Evolutionary conservation across 2,113 vertebrate species (phyloP).

Genomic region (Gobius niger): DNA sequence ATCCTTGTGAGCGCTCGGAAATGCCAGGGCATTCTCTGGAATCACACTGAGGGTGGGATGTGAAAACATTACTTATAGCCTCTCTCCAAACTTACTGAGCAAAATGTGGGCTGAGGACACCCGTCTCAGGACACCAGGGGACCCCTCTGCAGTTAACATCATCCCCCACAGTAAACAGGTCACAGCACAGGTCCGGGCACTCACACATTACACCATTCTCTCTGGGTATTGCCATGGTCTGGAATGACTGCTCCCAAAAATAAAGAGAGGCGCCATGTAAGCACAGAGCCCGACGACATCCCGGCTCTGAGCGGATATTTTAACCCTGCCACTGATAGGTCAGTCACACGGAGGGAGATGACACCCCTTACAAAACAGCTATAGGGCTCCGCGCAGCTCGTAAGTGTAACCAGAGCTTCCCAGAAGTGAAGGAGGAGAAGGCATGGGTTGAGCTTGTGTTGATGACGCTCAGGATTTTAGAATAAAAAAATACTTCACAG

Average conservation of each 20-base stretch:
- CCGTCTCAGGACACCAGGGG: constrained; percentile 64
- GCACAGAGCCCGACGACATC: constrained; percentile 54
- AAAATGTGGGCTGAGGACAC: constrained; percentile 72
- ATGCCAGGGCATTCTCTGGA: neutral
- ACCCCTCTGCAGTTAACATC: constrained; percentile 67
- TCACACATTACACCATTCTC: constrained; percentile 2
- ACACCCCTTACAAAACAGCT: constrained; percentile 53
- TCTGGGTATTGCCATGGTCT: constrained; percentile 9
- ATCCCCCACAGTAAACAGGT: constrained; percentile 5
- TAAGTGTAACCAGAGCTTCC: constrained; percentile 74
- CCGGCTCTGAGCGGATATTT: constrained; percentile 74
- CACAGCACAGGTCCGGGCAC: neutral
- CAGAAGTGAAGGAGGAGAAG: constrained; percentile 52
- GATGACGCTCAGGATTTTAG: constrained; percentile 15
- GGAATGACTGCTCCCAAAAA: constrained; percentile 51
- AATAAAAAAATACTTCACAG: neutral
- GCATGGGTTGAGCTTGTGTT: constrained; percentile 38
- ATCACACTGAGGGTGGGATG: neutral
- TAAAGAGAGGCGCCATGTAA: constrained; percentile 50
- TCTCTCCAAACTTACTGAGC: constrained; percentile 68
- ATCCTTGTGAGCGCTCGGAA: neutral
- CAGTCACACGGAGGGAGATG: constrained; percentile 58
- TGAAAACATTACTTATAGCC: neutral
- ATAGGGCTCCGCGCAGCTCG: constrained; percentile 50
- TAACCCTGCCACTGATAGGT: constrained; percentile 70